These are phyloP conservation scores for Arvicola amphibius DNA, from an alignment of 2,797 vertebrate species.

Conservation along the genomic window DNA sequence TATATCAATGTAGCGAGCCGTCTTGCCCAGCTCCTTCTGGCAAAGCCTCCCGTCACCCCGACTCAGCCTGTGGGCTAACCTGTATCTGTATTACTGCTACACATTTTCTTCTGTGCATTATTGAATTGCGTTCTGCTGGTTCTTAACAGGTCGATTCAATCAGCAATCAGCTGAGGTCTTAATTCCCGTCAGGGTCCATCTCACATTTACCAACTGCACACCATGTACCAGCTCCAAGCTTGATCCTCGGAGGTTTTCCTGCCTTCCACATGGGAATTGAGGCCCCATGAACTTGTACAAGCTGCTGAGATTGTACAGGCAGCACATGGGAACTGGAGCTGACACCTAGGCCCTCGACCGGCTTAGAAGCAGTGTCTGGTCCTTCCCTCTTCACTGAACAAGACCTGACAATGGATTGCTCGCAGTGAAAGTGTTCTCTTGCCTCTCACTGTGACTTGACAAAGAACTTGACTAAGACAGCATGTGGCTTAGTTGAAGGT, in stretches of 20 bases:
- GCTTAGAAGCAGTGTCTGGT: neutral
- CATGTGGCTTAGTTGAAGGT: neutral
- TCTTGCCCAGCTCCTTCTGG: neutral
- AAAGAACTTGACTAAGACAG: neutral
- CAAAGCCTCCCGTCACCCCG: neutral
- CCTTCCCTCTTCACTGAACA: rapidly evolving
- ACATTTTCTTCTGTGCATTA: neutral
- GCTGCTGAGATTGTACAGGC: rapidly evolving
- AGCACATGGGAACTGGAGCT: neutral
- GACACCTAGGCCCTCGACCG: neutral
- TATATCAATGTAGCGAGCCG: rapidly evolving
- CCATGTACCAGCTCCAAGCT: rapidly evolving
- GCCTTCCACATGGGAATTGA: neutral
- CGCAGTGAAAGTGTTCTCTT: rapidly evolving
- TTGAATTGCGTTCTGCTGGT: neutral
- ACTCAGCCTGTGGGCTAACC: neutral
- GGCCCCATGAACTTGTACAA: neutral
- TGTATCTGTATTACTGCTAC: rapidly evolving
- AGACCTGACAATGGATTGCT: rapidly evolving
- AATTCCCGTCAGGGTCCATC: neutral
- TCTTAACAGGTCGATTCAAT: rapidly evolving
- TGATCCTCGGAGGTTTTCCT: neutral
- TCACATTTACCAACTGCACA: neutral
- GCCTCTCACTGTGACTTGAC: neutral
- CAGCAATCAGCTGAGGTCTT: neutral